Percentiles rank a stretch among this genome's conserved stretches.
Conservation (phyloP, 1,140 invertebrate genomes). For the Mactra quadrangularis region DNA sequence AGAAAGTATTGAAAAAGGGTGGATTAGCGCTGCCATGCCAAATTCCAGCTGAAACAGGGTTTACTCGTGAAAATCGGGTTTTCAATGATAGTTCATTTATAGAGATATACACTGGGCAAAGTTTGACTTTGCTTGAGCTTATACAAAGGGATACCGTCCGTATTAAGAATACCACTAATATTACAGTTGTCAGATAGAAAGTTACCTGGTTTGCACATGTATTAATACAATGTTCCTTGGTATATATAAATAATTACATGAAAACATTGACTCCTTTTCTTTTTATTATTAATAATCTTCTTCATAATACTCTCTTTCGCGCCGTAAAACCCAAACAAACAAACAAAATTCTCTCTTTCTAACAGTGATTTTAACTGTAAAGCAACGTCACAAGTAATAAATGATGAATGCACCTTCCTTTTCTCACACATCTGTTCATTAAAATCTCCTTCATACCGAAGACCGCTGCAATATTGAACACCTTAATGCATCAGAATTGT, state of each 20-base stretch:
- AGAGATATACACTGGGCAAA: conserved; percentile 59
- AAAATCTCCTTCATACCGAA: conserved; percentile 25
- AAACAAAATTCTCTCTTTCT: too few species aligned
- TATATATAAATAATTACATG: conserved; percentile 10
- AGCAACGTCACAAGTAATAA: conserved; percentile 30
- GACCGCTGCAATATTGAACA: conserved; percentile 24
- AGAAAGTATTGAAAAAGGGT: conserved; percentile 22
- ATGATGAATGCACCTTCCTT: conserved; percentile 1
- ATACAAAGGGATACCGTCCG: conserved; percentile 51
- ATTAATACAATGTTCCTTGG: conserved; percentile 29
- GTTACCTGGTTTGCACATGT: conserved; percentile 17
- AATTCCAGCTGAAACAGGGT: conserved; percentile 35
- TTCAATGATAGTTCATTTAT: conserved; percentile 48
- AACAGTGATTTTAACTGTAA: conserved; percentile 25
- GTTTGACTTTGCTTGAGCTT: conserved; percentile 28
- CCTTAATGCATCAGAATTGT: conserved; percentile 14
- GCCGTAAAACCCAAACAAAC: too few species aligned
- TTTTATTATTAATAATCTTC: conserved; percentile 25
- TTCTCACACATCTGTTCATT: conserved; percentile 8
- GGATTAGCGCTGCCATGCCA: conserved; percentile 45
- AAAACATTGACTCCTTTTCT: background rate
- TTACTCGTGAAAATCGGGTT: conserved; percentile 30
- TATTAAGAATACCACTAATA: conserved; percentile 47
- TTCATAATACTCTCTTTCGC: conserved; percentile 19
- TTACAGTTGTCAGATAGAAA: conserved; percentile 1